These are phyloP conservation scores for Silvanus unidentatus DNA, from an alignment of 2,888 invertebrate species.

Conservation along the genomic window DNA sequence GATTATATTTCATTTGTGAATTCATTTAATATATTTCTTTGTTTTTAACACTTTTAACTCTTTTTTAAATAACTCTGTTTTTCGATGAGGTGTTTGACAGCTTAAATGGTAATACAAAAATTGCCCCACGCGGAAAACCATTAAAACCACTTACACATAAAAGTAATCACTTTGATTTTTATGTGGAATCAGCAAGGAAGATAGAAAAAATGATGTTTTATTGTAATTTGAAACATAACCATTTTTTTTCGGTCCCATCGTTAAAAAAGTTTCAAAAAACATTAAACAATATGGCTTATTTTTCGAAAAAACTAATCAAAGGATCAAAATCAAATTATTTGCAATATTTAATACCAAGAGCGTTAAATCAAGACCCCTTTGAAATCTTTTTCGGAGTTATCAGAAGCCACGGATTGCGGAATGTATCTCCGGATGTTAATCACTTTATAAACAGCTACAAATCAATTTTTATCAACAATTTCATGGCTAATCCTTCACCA, in stretches of 20 bases:
- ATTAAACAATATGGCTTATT: background rate
- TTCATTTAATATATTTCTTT: background rate
- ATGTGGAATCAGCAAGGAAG: background rate
- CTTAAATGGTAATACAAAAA: background rate
- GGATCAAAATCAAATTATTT: background rate
- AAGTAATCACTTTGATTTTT: background rate
- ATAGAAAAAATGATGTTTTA: background rate
- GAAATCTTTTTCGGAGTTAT: background rate
- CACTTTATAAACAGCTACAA: background rate
- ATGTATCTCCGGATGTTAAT: background rate
- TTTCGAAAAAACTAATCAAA: background rate
- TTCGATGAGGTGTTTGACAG: background rate
- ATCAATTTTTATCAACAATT: background rate
- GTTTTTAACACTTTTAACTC: background rate
- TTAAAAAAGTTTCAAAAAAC: background rate
- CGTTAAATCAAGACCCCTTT: background rate
- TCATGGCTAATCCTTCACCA: background rate
- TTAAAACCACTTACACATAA: background rate
- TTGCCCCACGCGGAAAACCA: background rate
- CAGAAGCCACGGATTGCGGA: background rate
- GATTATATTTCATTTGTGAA: background rate
- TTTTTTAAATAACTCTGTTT: background rate
- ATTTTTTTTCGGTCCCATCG: background rate
- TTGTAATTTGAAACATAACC: background rate
- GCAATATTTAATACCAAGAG: background rate